Evolutionary conservation across 2,113 vertebrate species (phyloP).

Genomic region (Menidia beryllina): DNA sequence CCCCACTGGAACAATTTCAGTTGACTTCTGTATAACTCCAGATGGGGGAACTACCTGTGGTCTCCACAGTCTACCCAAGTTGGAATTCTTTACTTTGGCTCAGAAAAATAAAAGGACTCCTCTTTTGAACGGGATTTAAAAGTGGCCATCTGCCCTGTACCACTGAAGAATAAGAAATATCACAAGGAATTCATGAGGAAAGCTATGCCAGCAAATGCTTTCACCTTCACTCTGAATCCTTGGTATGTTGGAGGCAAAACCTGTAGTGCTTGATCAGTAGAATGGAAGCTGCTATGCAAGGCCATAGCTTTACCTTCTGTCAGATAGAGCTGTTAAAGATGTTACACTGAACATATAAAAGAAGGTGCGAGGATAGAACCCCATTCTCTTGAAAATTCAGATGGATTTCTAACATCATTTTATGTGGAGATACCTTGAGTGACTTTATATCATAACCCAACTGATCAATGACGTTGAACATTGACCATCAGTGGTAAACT

Average conservation of each 20-base stretch:
- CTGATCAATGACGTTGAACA: conserved; percentile 16
- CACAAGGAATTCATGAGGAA: background rate
- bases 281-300: conserved; percentile 23
- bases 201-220: conserved; percentile 1
- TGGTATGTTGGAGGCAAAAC: conserved; percentile 18
- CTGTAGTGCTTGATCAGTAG: conserved; percentile 29
- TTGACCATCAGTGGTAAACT: no score
- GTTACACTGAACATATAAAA: conserved; percentile 20
- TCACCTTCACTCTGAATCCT: conserved; percentile 15
- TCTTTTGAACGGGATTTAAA: background rate
- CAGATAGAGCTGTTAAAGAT: conserved; percentile 37
- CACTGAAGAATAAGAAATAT: no score
- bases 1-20: background rate
- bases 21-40: background rate
- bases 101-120: background rate
- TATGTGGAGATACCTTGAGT: background rate
- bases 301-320: conserved; percentile 27
- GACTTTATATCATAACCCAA: conserved; percentile 10
- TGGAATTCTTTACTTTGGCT: background rate
- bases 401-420: conserved; percentile 3
- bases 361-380: conserved; percentile 4
- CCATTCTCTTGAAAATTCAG: background rate
- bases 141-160: no score
- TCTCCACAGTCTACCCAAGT: background rate
- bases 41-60: background rate